phyloP scores from a whole-genome alignment of 2,888 invertebrate species.

The Drosophila fungiperda region DNA sequence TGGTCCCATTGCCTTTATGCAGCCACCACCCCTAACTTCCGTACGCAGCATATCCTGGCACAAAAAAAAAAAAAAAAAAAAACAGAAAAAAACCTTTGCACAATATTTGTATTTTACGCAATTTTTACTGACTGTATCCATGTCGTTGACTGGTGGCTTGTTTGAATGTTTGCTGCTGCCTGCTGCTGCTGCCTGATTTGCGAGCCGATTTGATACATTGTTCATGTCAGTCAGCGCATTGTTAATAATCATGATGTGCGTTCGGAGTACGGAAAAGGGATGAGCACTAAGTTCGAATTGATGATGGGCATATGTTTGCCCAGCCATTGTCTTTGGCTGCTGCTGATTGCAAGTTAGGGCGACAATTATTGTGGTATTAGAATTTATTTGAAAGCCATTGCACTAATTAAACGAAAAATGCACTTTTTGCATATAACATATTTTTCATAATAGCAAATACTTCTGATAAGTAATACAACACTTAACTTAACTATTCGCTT shows the following conservation, averaged over 20 bases:
- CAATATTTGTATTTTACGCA: conserved; percentile 82
- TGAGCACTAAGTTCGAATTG: conserved; percentile 40
- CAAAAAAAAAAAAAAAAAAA: conserved; percentile 48
- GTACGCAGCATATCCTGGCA: conserved; percentile 66
- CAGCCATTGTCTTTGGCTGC: conserved; percentile 54
- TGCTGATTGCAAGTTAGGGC: conserved; percentile 67
- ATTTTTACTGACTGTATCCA: conserved; percentile 70
- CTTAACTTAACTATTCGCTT: background rate
- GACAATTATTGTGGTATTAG: conserved; percentile 77
- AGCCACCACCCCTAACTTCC: conserved; percentile 27
- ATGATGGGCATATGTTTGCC: conserved; percentile 53
- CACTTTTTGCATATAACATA: conserved; percentile 11
- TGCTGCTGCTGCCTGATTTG: conserved; percentile 63
- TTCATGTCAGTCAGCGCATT: conserved; percentile 75
- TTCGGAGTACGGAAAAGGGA: background rate
- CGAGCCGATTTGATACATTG: conserved; percentile 77
- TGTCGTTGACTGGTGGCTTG: conserved; percentile 48
- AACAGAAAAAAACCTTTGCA: conserved; percentile 50
- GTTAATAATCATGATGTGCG: conserved; percentile 65
- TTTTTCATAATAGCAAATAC: background rate
- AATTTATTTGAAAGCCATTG: conserved; percentile 45
- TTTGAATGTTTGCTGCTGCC: conserved; percentile 20
- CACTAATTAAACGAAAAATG: conserved; percentile 63
- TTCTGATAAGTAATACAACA: background rate
- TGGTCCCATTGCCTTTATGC: conserved; percentile 32